These are phyloP conservation scores for Girardia tigrina DNA, from an alignment of 2,888 invertebrate genomes.

Conservation along the genomic window DNA sequence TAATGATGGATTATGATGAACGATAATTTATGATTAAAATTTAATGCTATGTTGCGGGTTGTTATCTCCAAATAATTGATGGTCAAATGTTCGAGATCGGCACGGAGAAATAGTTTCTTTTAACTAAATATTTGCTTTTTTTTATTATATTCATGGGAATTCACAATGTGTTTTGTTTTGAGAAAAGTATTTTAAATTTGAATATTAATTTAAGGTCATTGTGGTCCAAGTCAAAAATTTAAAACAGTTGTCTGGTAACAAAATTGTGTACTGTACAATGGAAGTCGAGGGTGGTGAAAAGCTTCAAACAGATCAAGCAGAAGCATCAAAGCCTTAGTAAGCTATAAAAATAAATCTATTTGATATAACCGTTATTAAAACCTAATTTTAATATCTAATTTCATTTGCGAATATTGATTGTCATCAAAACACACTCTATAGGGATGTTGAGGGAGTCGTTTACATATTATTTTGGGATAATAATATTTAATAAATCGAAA, in stretches of 20 bases:
- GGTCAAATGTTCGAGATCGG: not conserved
- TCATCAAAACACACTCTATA: too few species aligned
- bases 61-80: slow-evolving; percentile 57
- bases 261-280: slow-evolving; percentile 99
- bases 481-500: too few species aligned
- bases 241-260: slow-evolving; percentile 83
- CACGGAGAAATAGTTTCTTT: too few species aligned
- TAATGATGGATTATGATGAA: not conserved
- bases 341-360: too few species aligned
- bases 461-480: too few species aligned
- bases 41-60: not conserved
- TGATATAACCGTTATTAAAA: too few species aligned
- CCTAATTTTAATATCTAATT: too few species aligned
- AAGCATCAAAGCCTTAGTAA: slow-evolving; percentile 76
- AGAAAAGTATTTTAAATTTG: too few species aligned
- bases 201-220: slow-evolving; percentile 74
- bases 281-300: slow-evolving; percentile 98
- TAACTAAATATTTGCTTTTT: not conserved
- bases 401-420: too few species aligned
- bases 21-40: not conserved
- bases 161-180: too few species aligned
- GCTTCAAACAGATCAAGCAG: slow-evolving; percentile 95
- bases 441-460: too few species aligned
- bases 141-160: too few species aligned
- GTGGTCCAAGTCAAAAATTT: slow-evolving; percentile 98